Evolutionary conservation across 2,113 vertebrate genomes (phyloP), one percentile per base, ranked within the genome.

Genomic region (Ptychochromis oligacanthus): DNA sequence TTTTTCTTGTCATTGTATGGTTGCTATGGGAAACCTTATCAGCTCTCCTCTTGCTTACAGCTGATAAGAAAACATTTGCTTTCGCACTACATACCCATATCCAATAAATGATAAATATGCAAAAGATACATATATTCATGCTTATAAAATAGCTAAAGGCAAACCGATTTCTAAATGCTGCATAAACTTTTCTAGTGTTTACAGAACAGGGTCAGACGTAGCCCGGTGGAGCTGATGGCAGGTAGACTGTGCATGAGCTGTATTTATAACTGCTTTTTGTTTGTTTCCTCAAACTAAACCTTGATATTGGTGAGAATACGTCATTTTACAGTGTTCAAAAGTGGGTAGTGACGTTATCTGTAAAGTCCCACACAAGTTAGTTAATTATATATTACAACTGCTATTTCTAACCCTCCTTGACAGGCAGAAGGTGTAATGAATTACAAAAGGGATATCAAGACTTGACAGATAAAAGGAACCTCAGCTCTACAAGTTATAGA

Each of bases 391-490:
- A 22, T 80, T 72, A 72, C 75, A 88, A 40, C 43, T 20, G 22
- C 59, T 74, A 67, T 81, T 84, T 52, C 34, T 84, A 79, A 84
- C 76, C 76, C 59, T 75, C 20, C 76, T 20, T 70, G 83, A 86
- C 88, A 84, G 77, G 67, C 57, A 10, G 56, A 78, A 70, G 79
- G 85, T 75, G 75, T 74, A 89, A 89, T 86, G 62, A 89, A 85
- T 85, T 67, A 83, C 67, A n/a, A 75, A 70, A 85, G 31, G 52
- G 78, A 80, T 80, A 72, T 75, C 81, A 65, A 58, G 75, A 81
- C 20, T 34, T 83, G 81, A 83, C 77, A 79, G 83, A 87, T 86
- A 67, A 87, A 86, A 85, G 82, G 18, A 86, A 77, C 34, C 70
- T 61, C 2, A 2, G 24, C 76, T 82, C 31, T 7, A 4, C 3